Conservation (phyloP, 2,888 invertebrate genomes). For the Pollenia labialis region DNA sequence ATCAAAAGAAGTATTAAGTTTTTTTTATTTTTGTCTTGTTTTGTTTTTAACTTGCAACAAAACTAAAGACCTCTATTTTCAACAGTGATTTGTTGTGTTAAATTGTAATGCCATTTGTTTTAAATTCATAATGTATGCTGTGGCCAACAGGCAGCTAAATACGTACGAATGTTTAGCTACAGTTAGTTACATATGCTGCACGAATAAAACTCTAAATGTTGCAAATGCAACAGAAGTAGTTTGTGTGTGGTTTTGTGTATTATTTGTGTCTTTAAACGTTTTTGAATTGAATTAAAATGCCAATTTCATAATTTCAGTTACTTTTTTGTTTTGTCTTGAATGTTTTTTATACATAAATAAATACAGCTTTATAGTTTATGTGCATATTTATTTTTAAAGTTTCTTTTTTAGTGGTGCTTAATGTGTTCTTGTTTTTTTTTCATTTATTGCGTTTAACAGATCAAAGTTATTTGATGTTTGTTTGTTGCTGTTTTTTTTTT, state of each 20-base stretch:
- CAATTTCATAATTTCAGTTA: constrained; percentile 72
- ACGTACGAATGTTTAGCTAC: constrained; percentile 19
- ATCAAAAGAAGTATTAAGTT: constrained; percentile 21
- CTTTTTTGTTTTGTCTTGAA: constrained; percentile 32
- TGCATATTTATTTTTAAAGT: constrained; percentile 58
- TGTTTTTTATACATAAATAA: constrained; percentile 9
- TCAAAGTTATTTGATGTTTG: constrained; percentile 22
- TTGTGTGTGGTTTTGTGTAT: not conserved
- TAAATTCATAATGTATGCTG: constrained; percentile 61
- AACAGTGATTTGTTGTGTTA: constrained; percentile 71
- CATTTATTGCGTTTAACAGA: constrained; percentile 32
- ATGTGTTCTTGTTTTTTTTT: constrained; percentile 37
- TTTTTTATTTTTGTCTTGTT: not conserved
- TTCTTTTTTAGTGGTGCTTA: constrained; percentile 25
- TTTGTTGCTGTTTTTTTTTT: constrained; percentile 16
- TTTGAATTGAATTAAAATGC: constrained; percentile 68
- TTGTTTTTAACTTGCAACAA: constrained; percentile 10
- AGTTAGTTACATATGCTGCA: constrained; percentile 30
- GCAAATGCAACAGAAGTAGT: constrained; percentile 25
- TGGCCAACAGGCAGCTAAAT: constrained; percentile 56
- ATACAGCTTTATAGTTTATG: constrained; percentile 53
- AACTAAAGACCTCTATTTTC: constrained; percentile 65
- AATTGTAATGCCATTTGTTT: constrained; percentile 72
- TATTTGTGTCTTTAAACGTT: constrained; percentile 61
- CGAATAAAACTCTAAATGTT: not conserved